Evolutionary conservation across 2,113 vertebrate genomes (phyloP), one percentile per base, ranked within the genome.

Genomic region (Pristiophorus japonicus): DNA sequence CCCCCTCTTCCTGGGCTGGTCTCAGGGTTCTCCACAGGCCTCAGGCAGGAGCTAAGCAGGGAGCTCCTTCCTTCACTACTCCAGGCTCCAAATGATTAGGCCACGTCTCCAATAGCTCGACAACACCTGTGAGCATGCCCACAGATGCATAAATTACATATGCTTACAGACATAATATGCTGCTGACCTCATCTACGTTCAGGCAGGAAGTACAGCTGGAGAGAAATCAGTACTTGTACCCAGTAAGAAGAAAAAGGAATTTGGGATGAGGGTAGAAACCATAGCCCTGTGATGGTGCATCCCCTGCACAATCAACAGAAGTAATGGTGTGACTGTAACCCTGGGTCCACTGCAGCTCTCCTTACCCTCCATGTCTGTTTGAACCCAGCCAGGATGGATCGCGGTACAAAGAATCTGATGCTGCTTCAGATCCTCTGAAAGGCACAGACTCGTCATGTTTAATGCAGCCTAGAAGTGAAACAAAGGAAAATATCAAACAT

Each of bases 381-480:
- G 96, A 38, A 98, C 97, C 97, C 97, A 97, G 67, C 97, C 97
- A 14, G 98, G 97, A 73, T 98, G 97, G 95, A 98, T 81, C 18
- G 96, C 97, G 47, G 97, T 96, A 0, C 97, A 97, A 88, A 98
- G 97, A 91, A 98, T 98, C 2, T 97, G 97, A 0, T 97, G 97
- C 0, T 96, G 95, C 84, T 97, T 96, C 97, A 98, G 66, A 92
- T 98, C 97, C 0, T 95, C 95, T 34, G 97, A 97, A 0, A 98
- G 96, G 88, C 97, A 98, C 90, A 97, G 96, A 10, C 97, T 97
- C 96, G 97, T 96, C 97, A 98, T 98, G 96, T 98, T 98, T 94
- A 98, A 96, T 0, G 97, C 97, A 0, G 97, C 97, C 97, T 98
- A 10, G 0, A 22, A 22, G 63, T 66, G 70, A 0, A 59, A 65